Percentiles rank a stretch among this genome's conserved stretches.
Evolutionary conservation across 2,113 vertebrate genomes (phyloP).

Genomic region (Crocuta crocuta): DNA sequence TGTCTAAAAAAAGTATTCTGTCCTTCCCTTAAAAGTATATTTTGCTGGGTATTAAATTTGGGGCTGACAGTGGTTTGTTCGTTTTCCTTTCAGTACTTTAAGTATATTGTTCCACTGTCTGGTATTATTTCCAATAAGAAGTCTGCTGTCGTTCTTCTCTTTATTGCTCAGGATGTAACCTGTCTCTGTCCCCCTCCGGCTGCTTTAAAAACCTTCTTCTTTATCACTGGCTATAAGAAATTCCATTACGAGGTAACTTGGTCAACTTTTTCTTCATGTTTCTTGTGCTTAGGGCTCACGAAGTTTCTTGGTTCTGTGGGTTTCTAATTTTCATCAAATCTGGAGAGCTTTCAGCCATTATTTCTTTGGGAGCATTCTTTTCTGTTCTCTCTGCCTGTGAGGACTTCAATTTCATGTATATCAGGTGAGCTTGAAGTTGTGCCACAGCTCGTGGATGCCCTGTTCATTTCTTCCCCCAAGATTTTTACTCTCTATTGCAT

Average conservation of each 20-base stretch:
- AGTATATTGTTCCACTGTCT: background rate
- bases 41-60: background rate
- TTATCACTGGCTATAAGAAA: background rate
- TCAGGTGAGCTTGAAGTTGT: no score
- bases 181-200: background rate
- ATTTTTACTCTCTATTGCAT: background rate
- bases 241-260: background rate
- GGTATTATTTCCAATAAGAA: background rate
- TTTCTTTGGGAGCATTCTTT: background rate
- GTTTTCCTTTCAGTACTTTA: background rate
- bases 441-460: background rate
- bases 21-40: background rate
- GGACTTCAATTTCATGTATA: background rate
- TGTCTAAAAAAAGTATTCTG: background rate
- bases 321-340: background rate
- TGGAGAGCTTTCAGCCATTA: background rate
- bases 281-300: background rate
- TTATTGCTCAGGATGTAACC: background rate
- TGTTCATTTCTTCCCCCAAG: background rate
- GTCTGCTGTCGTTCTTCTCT: background rate
- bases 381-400: background rate
- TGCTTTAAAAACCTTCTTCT: background rate
- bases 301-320: background rate
- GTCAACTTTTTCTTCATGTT: background rate
- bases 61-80: background rate